phyloP scores from a whole-genome alignment of 2,888 invertebrate genomes.

The Chaitophorus viminalis region DNA sequence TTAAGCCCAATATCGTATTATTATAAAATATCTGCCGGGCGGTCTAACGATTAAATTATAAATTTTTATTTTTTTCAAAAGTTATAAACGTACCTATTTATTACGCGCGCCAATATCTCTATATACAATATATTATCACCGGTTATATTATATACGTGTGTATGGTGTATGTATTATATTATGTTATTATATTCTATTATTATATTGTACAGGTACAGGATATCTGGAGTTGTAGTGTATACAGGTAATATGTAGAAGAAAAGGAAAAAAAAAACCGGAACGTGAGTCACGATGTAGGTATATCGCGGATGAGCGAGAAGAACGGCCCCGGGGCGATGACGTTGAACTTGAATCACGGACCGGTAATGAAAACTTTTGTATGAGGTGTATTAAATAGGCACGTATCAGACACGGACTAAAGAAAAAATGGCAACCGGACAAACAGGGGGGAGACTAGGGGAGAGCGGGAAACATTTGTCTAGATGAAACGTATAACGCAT shows the following conservation, averaged over 20 bases:
- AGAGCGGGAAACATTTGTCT: slow-evolving; percentile 41
- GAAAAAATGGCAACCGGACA: slow-evolving; percentile 25
- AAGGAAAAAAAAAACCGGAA: slow-evolving; percentile 36
- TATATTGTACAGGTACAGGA: background rate
- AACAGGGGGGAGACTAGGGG: background rate
- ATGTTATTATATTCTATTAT: background rate
- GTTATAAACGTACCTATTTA: background rate
- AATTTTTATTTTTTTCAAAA: background rate
- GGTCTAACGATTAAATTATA: background rate
- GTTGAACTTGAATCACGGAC: slow-evolving; percentile 55
- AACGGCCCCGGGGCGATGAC: slow-evolving; percentile 49
- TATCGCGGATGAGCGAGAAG: slow-evolving; percentile 12
- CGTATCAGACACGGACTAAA: background rate
- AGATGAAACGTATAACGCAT: background rate
- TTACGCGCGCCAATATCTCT: background rate
- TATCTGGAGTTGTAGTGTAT: too few species aligned
- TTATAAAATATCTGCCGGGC: background rate
- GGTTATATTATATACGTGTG: background rate
- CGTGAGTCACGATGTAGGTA: slow-evolving; percentile 50
- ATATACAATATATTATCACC: background rate
- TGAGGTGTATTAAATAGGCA: background rate
- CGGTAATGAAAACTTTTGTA: slow-evolving; percentile 45
- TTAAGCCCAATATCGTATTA: background rate
- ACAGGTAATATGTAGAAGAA: background rate
- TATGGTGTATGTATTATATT: background rate